These are phyloP conservation scores for Pseudococcus longispinus DNA, from an alignment of 2,888 invertebrate genomes.

Conservation along the genomic window DNA sequence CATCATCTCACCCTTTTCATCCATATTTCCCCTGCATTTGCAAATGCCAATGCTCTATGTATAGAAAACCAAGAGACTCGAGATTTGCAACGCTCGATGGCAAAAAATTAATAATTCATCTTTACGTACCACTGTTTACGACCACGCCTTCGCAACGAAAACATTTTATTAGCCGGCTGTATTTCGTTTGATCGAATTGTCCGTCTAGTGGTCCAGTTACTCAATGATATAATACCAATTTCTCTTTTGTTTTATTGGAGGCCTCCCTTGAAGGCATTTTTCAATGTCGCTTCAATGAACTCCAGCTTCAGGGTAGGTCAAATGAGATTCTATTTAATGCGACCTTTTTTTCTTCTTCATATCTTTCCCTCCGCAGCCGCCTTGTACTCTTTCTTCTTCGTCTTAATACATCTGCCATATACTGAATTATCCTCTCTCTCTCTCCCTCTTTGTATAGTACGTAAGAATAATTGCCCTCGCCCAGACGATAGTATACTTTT, in stretches of 20 bases:
- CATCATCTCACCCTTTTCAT: too few relatives aligned
- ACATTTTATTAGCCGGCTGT: constrained; percentile 46
- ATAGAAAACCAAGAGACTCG: too few relatives aligned
- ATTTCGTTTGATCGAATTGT: constrained; percentile 47
- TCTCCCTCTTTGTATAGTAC: background rate
- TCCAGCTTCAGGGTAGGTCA: constrained; percentile 49
- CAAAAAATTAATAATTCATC: background rate
- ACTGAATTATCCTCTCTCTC: background rate
- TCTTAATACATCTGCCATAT: background rate
- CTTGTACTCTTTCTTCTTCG: background rate
- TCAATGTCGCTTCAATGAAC: constrained; percentile 53
- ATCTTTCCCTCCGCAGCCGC: background rate
- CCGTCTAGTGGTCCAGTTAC: constrained; percentile 49
- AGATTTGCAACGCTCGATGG: background rate
- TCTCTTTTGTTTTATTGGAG: constrained; percentile 50
- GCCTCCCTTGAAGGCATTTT: constrained; percentile 52
- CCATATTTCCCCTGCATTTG: background rate
- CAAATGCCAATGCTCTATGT: too few relatives aligned
- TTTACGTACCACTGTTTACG: constrained; percentile 29
- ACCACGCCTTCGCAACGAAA: constrained; percentile 17
- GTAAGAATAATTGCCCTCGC: background rate
- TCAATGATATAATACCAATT: constrained; percentile 51
- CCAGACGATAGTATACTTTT: background rate
- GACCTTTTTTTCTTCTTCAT: constrained; percentile 14
- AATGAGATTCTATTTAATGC: constrained; percentile 38